Base-by-base conservation (phyloP, 2,113 vertebrate species). In the Gasterosteus aculeatus region DNA sequence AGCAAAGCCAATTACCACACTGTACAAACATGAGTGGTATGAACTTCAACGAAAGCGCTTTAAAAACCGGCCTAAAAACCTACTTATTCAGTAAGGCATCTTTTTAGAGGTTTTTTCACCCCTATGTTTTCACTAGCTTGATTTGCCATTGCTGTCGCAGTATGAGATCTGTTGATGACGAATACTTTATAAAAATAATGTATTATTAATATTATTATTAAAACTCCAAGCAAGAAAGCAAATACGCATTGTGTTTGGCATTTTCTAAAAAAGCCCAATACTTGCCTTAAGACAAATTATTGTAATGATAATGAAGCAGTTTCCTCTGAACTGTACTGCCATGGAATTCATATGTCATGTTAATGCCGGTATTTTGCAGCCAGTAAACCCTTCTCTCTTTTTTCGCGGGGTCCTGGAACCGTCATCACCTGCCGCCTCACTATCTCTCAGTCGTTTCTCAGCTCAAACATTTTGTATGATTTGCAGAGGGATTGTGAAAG, bases 401-500 rank as follows among this genome's bases (percentile, higher is more conserved):
- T 59, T n/a, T 47, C 73, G n/a, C 73, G 11, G 46, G 35, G 10
- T 31, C 18, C 10, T 35, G 10, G 7, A 22, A 38, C 31, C 31
- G 46, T 63, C 22, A 54, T 63, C 38, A 22, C 44, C 33, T 41
- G 14, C 63, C 47, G 39, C 18, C 31, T 57, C 31, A 33, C 26
- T 33, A 38, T 5, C 26, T 18, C 12, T 31, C 35, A 60, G n/a
- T 53, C 62, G 47, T 70, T 62, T 56, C 41, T 57, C 19, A 64
- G 53, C 22, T n/a, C 10, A 44, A 63, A 42, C 15, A 2, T 42
- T 54, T 57, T 69, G 5, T 5, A 22, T 63, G 54, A 47, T 78
- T 26, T 69, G 92, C 84, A 98, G 96, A 95, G 95, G 73, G 94
- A 94, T n/a, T 97, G 95, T 81, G 96, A 97, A 88, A 99, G 97